Evolutionary conservation across 1,140 invertebrate genomes (phyloP), one percentile per base, ranked within the genome.

Genomic region (Drosophila quadrilineata): DNA sequence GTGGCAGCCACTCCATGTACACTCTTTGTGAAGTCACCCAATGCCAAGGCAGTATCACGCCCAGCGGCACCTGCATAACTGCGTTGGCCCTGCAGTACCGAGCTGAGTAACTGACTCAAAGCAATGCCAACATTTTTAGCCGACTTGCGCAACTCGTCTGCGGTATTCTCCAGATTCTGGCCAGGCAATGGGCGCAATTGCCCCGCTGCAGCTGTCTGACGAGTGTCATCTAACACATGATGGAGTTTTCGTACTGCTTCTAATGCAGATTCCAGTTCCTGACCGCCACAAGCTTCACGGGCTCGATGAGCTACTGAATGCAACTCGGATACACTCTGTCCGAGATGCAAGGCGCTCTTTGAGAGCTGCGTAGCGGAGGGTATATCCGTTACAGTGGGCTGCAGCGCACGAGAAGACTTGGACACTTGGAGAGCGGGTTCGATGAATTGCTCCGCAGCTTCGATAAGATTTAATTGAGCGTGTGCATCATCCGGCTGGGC

Each of bases 361-460:
- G 90, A 91, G 0, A 92, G 88, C 72, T 95, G 94, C 24, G 95
- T 91, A 1, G 94, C 93, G 0, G 95, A 93, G 0, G 94, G 92
- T 57, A 95, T 94, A 84, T 99, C 96, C 0, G 91, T 91, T 1
- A 99, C 93, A 0, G 97, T 97, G 0, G 97, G 97, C 9, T 98
- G 90, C 4, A 97, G 94, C 3, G 95, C 94, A 72, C 96, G 93
- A 0, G 95, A 94, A 0, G 96, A 93, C 71, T 94, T 92, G 0
- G 96, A 93, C 50, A 98, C 92, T 58, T 93, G 92, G 3, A 92
- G 92, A 41, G 92, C 94, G 14, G 93, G 94, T 90, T 92, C 87
- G 8, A 97, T 90, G 87, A 98, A 97, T 45, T 95, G 93, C 85
- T 98, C 96, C 5, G 95, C 94, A 2, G 96, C 94, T 68, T 96